These are phyloP conservation scores for Cheilosia impressa DNA, from an alignment of 2,888 invertebrate genomes.

Conservation along the genomic window DNA sequence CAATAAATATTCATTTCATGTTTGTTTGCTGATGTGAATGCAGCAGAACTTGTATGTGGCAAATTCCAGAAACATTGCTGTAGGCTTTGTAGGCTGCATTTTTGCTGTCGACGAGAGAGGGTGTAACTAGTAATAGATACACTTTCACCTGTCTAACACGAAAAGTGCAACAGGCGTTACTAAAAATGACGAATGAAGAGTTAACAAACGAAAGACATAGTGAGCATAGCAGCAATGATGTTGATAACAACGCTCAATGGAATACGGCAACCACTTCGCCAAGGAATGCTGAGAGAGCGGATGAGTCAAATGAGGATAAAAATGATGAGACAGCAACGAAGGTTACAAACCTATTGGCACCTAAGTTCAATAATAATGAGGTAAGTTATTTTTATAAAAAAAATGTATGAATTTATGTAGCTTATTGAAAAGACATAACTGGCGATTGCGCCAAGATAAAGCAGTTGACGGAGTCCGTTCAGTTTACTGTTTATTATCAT, in stretches of 20 bases:
- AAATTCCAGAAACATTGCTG: conserved; percentile 34
- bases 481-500: no score
- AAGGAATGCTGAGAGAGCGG: conserved; percentile 65
- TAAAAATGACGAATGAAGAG: conserved; percentile 76
- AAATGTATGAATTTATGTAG: background rate
- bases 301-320: conserved; percentile 82
- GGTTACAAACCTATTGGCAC: conserved; percentile 82
- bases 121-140: conserved; percentile 50
- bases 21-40: conserved; percentile 32
- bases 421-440: background rate
- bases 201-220: conserved; percentile 60
- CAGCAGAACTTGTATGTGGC: conserved; percentile 45
- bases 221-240: conserved; percentile 67
- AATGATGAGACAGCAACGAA: conserved; percentile 81
- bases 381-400: conserved; percentile 74
- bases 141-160: conserved; percentile 25
- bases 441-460: no score
- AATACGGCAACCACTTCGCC: conserved; percentile 42
- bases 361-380: conserved; percentile 82
- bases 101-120: background rate
- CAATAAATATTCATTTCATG: conserved; percentile 26
- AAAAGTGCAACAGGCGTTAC: background rate
- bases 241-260: conserved; percentile 65
- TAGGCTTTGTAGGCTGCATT: conserved; percentile 58
- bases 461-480: no score